Base-by-base conservation (phyloP, 2,113 vertebrate genomes). In the Trogon melanurus region DNA sequence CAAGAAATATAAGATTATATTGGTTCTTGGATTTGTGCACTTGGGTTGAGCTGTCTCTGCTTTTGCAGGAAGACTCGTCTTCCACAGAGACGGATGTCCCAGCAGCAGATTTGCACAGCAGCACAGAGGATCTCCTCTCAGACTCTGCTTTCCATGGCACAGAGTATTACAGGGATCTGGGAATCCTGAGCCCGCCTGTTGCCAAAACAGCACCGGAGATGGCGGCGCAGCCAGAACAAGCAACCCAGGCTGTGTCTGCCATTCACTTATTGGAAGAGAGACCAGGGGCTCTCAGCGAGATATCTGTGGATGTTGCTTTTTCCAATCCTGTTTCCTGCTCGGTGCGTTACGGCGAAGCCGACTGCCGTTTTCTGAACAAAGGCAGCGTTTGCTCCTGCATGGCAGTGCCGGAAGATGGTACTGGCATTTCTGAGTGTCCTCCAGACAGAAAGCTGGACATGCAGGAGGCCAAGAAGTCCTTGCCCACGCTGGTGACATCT, bases 111-210 rank as follows among this genome's bases (percentile, higher is more conserved):
- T n/a, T 47, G 51, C 94, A 93, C 56, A 98, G 98, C 96, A 99
- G 98, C 66, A 74, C 67, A 0, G 99, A 99, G 53, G 99, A 99
- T 91, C 91, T 99, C 30, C 97, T 97, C 92, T 97, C 97, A 18
- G 96, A 98, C 91, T 95, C 93, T 3, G 98, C 98, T 60, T 97
- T 99, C 61, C 98, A 93, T 3, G 98, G 98, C 92, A 98, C 98
- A 0, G 98, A 99, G 83, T 99, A 98, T 91, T 98, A 98, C 94
- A 98, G 94, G 95, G 99, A 99, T 89, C 97, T 99, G 90, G 98
- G 97, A 21, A 72, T 98, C 9, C 89, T 36, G 60, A 94, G 53
- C 25, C 41, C 22, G 56, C 29, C 76, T 5, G 13, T 11, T 21
- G 56, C 80, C 41, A 60, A 23, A 38, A 5, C 56, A n/a, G 78